Conservation (phyloP, 2,797 vertebrate genomes). For the Eulemur mongoz region DNA sequence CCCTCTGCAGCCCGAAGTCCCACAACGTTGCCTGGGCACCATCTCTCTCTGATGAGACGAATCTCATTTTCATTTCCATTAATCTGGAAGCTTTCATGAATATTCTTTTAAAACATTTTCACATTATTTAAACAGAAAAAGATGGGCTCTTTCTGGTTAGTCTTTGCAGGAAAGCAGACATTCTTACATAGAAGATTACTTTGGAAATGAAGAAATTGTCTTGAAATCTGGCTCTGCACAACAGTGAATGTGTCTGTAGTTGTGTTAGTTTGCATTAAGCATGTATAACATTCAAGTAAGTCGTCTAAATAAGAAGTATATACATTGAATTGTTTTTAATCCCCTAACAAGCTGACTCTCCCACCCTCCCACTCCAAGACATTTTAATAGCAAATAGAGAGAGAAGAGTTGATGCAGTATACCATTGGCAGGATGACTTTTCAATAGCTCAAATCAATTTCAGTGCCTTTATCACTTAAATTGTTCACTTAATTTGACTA, state of each 20-base stretch:
- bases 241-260: not conserved
- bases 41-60: conserved; percentile 40
- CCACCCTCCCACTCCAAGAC: not conserved
- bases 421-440: conserved; percentile 28
- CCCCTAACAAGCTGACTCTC: not conserved
- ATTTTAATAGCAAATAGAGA: conserved; percentile 61
- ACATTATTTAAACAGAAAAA: conserved; percentile 46
- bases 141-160: conserved; percentile 15
- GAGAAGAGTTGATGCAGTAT: conserved; percentile 45
- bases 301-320: not conserved
- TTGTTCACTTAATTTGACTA: conserved; percentile 78
- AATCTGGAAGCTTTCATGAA: conserved; percentile 62
- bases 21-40: not conserved
- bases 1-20: not conserved
- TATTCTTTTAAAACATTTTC: conserved; percentile 52
- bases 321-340: conserved; percentile 27
- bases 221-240: conserved; percentile 11
- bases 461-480: conserved; percentile 87
- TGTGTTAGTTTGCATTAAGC: conserved; percentile 48
- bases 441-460: conserved; percentile 78
- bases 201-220: conserved; percentile 19
- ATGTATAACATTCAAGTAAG: conserved; percentile 56
- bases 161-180: not conserved
- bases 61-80: conserved; percentile 51
- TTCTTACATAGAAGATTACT: not conserved